Percentiles rank a stretch among this genome's conserved stretches.
phyloP scores from a whole-genome alignment of 2,888 invertebrate genomes.

The Aspidiotus rigidus region DNA sequence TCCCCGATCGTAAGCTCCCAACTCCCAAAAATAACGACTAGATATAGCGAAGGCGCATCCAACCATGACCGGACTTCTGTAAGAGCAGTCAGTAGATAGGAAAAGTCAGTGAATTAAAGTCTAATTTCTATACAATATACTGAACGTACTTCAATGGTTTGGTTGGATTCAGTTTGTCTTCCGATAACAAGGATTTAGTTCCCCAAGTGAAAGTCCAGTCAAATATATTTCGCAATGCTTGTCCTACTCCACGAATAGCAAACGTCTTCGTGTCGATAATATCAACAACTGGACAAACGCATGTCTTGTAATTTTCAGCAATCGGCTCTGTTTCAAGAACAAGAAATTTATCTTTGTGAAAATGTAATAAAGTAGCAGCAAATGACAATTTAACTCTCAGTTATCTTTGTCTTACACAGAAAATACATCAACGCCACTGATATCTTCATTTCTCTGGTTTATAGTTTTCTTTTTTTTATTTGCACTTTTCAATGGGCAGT shows the following conservation, averaged over 20 bases:
- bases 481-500: no score
- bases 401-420: no score
- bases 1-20: conserved; percentile 82
- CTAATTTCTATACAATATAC: background rate
- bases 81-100: conserved; percentile 29
- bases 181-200: conserved; percentile 68
- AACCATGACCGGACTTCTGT: conserved; percentile 90
- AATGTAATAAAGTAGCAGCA: no score
- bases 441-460: no score
- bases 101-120: no score
- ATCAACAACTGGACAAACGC: conserved; percentile 90
- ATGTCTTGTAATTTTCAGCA: conserved; percentile 69
- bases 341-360: no score
- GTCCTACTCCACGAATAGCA: conserved; percentile 87
- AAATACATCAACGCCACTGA: no score
- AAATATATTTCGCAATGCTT: conserved; percentile 86
- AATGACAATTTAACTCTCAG: no score
- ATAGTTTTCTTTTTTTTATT: no score
- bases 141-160: conserved; percentile 68
- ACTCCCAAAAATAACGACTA: conserved; percentile 84
- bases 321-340: conserved; percentile 60
- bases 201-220: conserved; percentile 98
- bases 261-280: conserved; percentile 84
- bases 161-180: conserved; percentile 62
- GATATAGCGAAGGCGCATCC: conserved; percentile 93